phyloP scores from a whole-genome alignment of 2,113 vertebrate genomes.

The Nothocercus nigrocapillus region DNA sequence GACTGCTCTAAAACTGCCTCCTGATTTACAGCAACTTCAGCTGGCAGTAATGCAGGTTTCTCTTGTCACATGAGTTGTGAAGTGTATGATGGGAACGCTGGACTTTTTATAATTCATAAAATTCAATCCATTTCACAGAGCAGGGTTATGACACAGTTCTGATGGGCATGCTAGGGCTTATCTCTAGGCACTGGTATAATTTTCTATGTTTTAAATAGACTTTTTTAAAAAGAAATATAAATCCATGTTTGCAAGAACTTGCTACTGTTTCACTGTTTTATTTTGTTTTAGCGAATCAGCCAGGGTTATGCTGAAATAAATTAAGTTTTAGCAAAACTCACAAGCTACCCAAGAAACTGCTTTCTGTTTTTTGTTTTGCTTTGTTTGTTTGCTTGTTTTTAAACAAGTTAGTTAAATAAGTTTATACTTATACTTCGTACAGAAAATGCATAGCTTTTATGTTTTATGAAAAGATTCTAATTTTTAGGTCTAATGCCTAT shows the following conservation, averaged over 20 bases:
- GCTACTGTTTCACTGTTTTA: not conserved
- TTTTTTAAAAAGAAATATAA: not conserved
- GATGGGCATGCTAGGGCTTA: not conserved
- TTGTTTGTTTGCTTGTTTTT: not conserved
- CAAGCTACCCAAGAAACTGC: not conserved
- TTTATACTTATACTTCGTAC: not conserved
- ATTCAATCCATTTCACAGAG: not conserved
- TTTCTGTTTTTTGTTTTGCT: not conserved
- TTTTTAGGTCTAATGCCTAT: not conserved
- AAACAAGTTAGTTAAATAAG: not conserved
- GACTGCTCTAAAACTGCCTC: not conserved
- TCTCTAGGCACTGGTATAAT: not conserved
- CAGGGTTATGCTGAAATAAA: not conserved
- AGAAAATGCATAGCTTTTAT: not conserved
- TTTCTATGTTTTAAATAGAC: not conserved
- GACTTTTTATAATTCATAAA: not conserved
- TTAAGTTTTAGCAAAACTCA: not conserved
- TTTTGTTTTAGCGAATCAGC: not conserved
- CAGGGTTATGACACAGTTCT: not conserved
- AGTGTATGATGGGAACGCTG: not conserved
- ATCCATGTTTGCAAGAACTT: not conserved
- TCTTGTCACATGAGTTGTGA: not conserved
- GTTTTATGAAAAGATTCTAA: not conserved
- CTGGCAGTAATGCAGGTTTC: rapidly evolving
- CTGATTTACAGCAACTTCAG: rapidly evolving